A percentile compares a stretch with the other conserved stretches of the same genome.
phyloP scores from a whole-genome alignment of 2,888 invertebrate genomes.

The Drosophila fungiperda region DNA sequence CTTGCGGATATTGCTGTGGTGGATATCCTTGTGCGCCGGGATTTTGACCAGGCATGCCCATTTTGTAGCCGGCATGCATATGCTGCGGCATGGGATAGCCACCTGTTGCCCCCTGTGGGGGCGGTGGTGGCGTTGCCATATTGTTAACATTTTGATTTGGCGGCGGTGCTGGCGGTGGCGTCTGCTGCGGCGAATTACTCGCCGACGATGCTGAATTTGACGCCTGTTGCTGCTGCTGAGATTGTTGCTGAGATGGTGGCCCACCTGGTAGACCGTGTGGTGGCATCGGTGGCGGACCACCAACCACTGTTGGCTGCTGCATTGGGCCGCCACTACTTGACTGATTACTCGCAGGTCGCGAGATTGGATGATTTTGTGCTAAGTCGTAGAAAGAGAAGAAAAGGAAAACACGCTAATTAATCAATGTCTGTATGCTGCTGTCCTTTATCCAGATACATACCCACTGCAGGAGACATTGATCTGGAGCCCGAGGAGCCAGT shows the following conservation, averaged over 20 bases:
- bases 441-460: constrained; percentile 87
- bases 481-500: constrained; percentile 97
- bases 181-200: constrained; percentile 83
- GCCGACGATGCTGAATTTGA: constrained; percentile 82
- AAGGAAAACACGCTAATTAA: neutral
- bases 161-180: constrained; percentile 82
- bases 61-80: constrained; percentile 87
- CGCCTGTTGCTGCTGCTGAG: constrained; percentile 80
- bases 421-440: neutral
- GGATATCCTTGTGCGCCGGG: constrained; percentile 86
- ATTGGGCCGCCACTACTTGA: constrained; percentile 86
- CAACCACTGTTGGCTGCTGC: constrained; percentile 78
- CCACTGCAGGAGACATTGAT: constrained; percentile 99
- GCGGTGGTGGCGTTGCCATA: constrained; percentile 82
- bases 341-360: constrained; percentile 95
- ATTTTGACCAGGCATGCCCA: constrained; percentile 87
- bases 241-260: constrained; percentile 82
- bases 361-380: constrained; percentile 96
- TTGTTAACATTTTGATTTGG: constrained; percentile 83
- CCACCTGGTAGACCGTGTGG: constrained; percentile 74
- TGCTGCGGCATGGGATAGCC: constrained; percentile 84
- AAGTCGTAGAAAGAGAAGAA: neutral
- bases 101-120: constrained; percentile 73
- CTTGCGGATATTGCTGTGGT: constrained; percentile 87
- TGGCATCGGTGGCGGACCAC: constrained; percentile 79